phyloP scores from a whole-genome alignment of 2,113 vertebrate species.

The Xiphophorus maculatus region DNA sequence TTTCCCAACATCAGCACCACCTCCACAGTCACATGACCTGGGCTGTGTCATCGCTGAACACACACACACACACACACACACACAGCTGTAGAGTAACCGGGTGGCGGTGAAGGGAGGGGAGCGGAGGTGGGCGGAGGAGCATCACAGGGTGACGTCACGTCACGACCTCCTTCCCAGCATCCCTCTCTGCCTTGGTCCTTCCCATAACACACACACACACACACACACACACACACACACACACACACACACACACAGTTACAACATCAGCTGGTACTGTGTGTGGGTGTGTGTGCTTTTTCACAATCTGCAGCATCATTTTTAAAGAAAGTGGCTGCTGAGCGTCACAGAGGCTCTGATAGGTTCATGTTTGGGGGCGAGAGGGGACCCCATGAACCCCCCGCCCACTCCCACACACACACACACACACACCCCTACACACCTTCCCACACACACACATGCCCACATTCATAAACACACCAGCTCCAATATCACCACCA shows the following conservation, averaged over 20 bases:
- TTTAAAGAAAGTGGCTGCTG: background rate
- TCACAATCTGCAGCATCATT: background rate
- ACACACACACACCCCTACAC: too few relatives aligned
- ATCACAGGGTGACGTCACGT: conserved; percentile 66
- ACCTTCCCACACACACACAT: background rate
- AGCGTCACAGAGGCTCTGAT: background rate
- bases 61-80: conserved; percentile 37
- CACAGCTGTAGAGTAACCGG: conserved; percentile 30
- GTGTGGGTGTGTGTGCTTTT: background rate
- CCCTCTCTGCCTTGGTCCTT: conserved; percentile 19
- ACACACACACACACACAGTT: conserved; percentile 15
- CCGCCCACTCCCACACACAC: background rate
- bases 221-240: conserved; percentile 10
- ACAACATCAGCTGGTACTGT: background rate
- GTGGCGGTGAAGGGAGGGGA: conserved; percentile 47
- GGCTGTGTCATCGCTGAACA: conserved; percentile 46
- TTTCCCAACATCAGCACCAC: conserved; percentile 14
- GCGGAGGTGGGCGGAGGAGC: conserved; percentile 51
- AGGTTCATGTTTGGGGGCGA: conserved; percentile 23
- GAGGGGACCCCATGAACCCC: conserved; percentile 3
- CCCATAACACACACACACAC: conserved; percentile 4
- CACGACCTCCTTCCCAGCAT: conserved; percentile 60
- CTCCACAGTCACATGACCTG: conserved; percentile 50
- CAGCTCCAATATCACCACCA: background rate
- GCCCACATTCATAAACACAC: background rate